These are phyloP conservation scores for Epicauta chinensis DNA, from an alignment of 1,140 invertebrate species.

Conservation along the genomic window DNA sequence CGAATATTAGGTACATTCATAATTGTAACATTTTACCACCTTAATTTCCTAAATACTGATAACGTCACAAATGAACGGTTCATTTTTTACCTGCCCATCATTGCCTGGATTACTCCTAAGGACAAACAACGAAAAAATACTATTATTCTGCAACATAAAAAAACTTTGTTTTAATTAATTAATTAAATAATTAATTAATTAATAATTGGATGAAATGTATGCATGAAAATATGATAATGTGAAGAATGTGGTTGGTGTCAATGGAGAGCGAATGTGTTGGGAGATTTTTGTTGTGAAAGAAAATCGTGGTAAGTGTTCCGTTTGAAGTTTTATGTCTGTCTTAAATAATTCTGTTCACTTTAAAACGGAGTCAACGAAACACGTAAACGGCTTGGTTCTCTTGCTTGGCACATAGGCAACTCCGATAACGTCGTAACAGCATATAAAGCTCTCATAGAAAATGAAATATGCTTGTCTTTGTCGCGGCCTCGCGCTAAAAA, in stretches of 20 bases:
- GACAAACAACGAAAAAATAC: no score
- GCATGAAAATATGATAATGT: no score
- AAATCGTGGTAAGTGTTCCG: no score
- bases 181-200: no score
- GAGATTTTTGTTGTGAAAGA: no score
- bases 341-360: no score
- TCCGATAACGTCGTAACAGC: constrained; percentile 24
- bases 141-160: no score
- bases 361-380: neutral
- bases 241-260: no score
- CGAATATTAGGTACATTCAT: constrained; percentile 18
- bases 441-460: constrained; percentile 32
- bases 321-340: no score
- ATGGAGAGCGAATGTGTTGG: no score
- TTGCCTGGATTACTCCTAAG: constrained; percentile 5
- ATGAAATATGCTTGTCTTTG: constrained; percentile 35
- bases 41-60: constrained; percentile 30
- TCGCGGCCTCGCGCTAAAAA: constrained; percentile 17
- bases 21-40: constrained; percentile 29
- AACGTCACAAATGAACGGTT: constrained; percentile 11
- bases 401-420: constrained; percentile 26
- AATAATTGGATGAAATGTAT: no score
- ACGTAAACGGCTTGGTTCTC: constrained; percentile 2
- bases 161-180: no score
- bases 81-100: constrained; percentile 5